phyloP scores from a whole-genome alignment of 2,113 vertebrate genomes.

The Lates calcarifer region DNA sequence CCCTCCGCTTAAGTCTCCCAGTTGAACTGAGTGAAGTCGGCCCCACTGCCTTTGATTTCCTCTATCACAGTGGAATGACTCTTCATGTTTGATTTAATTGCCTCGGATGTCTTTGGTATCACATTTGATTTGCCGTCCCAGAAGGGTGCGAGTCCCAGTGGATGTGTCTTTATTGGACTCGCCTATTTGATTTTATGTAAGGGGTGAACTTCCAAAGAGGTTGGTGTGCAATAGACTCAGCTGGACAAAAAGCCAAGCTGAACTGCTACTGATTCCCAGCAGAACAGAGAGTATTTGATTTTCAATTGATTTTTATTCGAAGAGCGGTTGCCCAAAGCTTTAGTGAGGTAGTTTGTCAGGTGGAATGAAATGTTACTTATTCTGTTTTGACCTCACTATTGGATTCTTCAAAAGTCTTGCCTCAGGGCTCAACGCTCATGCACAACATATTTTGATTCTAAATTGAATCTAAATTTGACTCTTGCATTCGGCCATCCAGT shows the following conservation, averaged over 20 bases:
- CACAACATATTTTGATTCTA: conserved; percentile 45
- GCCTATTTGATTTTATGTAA: conserved; percentile 38
- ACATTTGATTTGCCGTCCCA: conserved; percentile 54
- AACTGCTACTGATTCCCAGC: conserved; percentile 23
- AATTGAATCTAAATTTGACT: conserved; percentile 40
- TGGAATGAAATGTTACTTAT: conserved; percentile 54
- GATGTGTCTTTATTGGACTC: conserved; percentile 46
- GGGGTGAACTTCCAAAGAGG: conserved; percentile 31
- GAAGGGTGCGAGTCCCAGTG: conserved; percentile 34
- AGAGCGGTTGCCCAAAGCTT: conserved; percentile 39
- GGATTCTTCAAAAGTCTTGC: conserved; percentile 34
- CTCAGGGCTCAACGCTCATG: conserved; percentile 27
- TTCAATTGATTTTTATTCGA: conserved; percentile 41
- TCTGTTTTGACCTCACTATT: conserved; percentile 48
- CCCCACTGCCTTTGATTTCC: conserved; percentile 63
- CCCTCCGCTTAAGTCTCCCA: conserved; percentile 31
- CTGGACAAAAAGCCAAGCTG: conserved; percentile 21
- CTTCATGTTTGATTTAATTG: conserved; percentile 65
- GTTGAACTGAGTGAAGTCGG: conserved; percentile 48
- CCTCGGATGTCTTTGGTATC: conserved; percentile 51
- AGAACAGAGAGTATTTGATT: conserved; percentile 44
- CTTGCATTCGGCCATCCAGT: neutral
- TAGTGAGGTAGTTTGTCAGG: conserved; percentile 44
- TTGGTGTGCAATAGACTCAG: neutral
- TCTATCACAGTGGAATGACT: conserved; percentile 45